Evolutionary conservation across 2,113 vertebrate species (phyloP), one percentile per base, ranked within the genome.

Genomic region (Campylomormyrus numenius): DNA sequence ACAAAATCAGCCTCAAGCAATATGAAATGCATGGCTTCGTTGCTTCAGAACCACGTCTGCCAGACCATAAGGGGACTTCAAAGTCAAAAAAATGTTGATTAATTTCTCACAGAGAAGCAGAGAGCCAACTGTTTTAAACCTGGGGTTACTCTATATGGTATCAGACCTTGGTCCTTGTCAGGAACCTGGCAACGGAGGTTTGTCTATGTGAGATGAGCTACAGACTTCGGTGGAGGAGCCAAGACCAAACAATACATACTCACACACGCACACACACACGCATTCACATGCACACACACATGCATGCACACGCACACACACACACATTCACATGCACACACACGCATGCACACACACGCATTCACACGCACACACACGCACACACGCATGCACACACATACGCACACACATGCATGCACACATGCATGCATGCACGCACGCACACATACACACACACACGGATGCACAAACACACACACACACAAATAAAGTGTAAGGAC

Each of bases 111-210:
- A 39, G 74, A 84, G 88, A 89, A 80, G 45, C 46, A 56, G 17
- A 39, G 80, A 62, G 80, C 52, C 80, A 85, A 80, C 49, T 56
- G 49, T 58, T 89, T 84, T 45, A 45, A 89, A 62, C 24, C 77
- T 48, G n/a, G 39, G 50, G 89, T 89, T 85, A 83, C 88, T 89
- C 74, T 89, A 62, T 89, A 89, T 85, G 89, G 89, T 85, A 89
- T 89, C 89, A 85, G 80, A 48, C 77, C 80, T 62, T 62, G 89
- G 77, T 89, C n/a, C 52, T 84, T 85, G 52, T 89, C 50, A 89
- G 77, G 52, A 62, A 52, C 45, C 77, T 85, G 89, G 77, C 89
- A 85, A 85, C 42, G 1, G 52, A 27, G n/a, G 15, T 85, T 39
- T 85, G 83, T 89, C 77, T 85, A 17, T 62, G 83, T 53, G 53